Conservation (phyloP, 1,140 invertebrate genomes). For the Geopemphigus sp. region DNA sequence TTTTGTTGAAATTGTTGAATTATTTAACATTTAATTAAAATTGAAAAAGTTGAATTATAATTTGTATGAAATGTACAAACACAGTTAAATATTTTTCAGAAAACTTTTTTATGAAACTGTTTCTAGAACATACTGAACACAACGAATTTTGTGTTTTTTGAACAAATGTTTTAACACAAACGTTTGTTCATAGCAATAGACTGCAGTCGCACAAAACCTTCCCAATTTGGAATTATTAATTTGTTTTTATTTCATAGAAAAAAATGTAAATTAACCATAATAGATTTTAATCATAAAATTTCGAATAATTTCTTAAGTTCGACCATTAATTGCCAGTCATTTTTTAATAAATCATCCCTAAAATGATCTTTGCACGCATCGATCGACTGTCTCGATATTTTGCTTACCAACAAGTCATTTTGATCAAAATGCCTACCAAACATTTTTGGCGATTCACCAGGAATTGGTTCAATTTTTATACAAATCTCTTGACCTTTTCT, state of each 20-base stretch:
- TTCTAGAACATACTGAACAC: too few relatives aligned
- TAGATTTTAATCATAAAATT: slow-evolving; percentile 73
- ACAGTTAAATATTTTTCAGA: too few relatives aligned
- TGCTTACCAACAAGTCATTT: slow-evolving; percentile 91
- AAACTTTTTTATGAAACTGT: too few relatives aligned
- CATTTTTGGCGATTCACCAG: slow-evolving; percentile 96
- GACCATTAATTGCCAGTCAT: slow-evolving; percentile 97
- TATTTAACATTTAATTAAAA: too few relatives aligned
- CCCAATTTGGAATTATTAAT: slow-evolving; percentile 5
- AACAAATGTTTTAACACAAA: background rate
- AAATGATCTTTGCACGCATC: slow-evolving; percentile 99
- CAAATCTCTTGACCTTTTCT: slow-evolving; percentile 97
- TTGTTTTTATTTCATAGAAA: slow-evolving; percentile 22
- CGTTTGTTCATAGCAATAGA: background rate
- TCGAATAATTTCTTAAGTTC: slow-evolving; percentile 97
- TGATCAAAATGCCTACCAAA: slow-evolving; percentile 97
- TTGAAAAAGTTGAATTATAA: too few relatives aligned
- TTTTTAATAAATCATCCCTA: slow-evolving; percentile 91
- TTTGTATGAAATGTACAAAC: too few relatives aligned
- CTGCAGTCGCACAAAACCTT: background rate
- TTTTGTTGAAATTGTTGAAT: too few relatives aligned
- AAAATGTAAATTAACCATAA: background rate
- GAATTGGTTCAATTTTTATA: slow-evolving; percentile 94
- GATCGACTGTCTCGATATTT: slow-evolving; percentile 96
- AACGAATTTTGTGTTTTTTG: too few relatives aligned